These are phyloP conservation scores for Willisornis vidua DNA, from an alignment of 2,113 vertebrate species.

Conservation along the genomic window DNA sequence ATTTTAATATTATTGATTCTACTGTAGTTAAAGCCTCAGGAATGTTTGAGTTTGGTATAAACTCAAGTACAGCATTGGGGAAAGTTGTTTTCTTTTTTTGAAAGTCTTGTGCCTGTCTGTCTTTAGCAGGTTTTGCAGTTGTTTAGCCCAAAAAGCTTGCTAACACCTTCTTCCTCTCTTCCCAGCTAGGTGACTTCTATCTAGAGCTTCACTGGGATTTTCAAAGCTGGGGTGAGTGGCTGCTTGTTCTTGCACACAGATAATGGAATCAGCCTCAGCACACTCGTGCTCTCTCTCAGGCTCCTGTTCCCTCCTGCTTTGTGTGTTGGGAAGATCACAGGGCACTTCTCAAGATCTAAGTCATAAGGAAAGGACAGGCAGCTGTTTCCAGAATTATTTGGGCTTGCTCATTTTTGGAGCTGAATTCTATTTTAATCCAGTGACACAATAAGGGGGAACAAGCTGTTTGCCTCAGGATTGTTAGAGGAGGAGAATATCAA, in stretches of 20 bases:
- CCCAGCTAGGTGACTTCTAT: constrained; percentile 98
- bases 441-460: background rate
- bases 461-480: background rate
- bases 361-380: background rate
- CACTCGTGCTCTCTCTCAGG: background rate
- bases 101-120: background rate
- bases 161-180: constrained; percentile 52
- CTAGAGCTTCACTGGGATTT: constrained; percentile 99
- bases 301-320: background rate
- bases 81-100: background rate
- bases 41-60: background rate
- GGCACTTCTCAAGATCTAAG: background rate
- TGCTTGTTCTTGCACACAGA: background rate
- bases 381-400: background rate
- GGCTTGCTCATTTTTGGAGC: background rate
- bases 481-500: background rate
- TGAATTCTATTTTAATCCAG: background rate
- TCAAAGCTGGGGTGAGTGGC: constrained; percentile 98
- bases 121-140: background rate
- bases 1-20: background rate
- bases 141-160: background rate
- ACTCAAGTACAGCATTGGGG: background rate
- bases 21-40: background rate
- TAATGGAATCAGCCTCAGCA: background rate
- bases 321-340: background rate